Conservation (phyloP, 1,140 invertebrate species). For the Dinoponera quadriceps region DNA sequence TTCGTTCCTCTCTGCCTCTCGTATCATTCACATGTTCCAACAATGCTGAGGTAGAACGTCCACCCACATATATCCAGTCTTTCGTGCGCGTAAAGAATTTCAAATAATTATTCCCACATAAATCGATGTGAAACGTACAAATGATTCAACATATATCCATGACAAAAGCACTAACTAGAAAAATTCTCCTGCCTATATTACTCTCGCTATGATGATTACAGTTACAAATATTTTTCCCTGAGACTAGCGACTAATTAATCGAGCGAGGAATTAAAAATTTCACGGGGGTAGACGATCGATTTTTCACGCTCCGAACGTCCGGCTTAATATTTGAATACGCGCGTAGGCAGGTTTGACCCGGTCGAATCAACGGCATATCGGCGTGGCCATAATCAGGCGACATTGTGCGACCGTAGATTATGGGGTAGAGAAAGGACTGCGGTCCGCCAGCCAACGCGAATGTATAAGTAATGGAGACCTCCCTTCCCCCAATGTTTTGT, state of each 20-base stretch:
- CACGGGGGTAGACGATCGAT: too few relatives aligned
- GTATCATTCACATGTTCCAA: constrained; percentile 16
- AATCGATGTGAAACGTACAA: too few relatives aligned
- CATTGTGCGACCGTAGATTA: constrained; percentile 76
- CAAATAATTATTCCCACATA: too few relatives aligned
- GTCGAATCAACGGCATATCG: constrained; percentile 72
- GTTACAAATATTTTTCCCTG: too few relatives aligned
- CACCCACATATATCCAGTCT: neutral
- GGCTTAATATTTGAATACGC: constrained; percentile 79
- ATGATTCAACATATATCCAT: too few relatives aligned
- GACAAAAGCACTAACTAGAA: too few relatives aligned
- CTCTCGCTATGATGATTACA: too few relatives aligned
- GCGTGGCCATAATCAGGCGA: constrained; percentile 77
- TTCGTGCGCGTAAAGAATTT: too few relatives aligned
- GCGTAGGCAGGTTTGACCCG: constrained; percentile 73
- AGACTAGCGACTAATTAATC: too few relatives aligned
- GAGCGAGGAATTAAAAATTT: too few relatives aligned
- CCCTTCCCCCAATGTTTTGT: constrained; percentile 3
- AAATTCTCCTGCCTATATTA: too few relatives aligned
- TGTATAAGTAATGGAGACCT: constrained; percentile 77
- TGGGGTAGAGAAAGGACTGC: constrained; percentile 67
- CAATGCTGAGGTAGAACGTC: neutral
- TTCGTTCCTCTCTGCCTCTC: constrained; percentile 32
- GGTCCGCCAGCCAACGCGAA: constrained; percentile 68
- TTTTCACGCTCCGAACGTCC: too few relatives aligned